Conservation (phyloP, 2,888 invertebrate species). For the Diadromus collaris region DNA sequence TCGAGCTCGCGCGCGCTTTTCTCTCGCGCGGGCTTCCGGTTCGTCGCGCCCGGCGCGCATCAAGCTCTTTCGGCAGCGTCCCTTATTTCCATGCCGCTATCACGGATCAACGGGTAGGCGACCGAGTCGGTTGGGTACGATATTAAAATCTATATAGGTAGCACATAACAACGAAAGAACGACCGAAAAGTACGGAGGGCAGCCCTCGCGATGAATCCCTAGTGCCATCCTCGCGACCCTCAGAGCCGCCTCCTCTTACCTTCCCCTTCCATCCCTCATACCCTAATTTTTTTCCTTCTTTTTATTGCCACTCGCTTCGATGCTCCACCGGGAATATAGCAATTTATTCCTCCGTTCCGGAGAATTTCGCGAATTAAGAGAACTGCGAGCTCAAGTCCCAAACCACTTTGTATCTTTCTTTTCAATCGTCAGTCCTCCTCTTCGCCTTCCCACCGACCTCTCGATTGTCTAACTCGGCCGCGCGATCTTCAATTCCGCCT, state of each 20-base stretch:
- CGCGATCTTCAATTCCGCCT: slow-evolving; percentile 26
- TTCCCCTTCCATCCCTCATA: slow-evolving; percentile 48
- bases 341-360: slow-evolving; percentile 36
- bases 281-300: slow-evolving; percentile 62
- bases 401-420: background rate
- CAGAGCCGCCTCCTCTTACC: slow-evolving; percentile 20
- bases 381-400: slow-evolving; percentile 9
- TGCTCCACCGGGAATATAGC: slow-evolving; percentile 47
- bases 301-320: slow-evolving; percentile 58
- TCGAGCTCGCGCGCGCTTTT: slow-evolving; percentile 16
- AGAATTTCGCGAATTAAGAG: slow-evolving; percentile 40
- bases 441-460: background rate
- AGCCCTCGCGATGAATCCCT: slow-evolving; percentile 18
- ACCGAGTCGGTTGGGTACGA: slow-evolving; percentile 64
- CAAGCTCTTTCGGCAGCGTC: slow-evolving; percentile 32
- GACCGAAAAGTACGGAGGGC: slow-evolving; percentile 37
- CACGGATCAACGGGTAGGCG: slow-evolving; percentile 67
- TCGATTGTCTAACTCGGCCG: background rate
- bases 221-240: background rate
- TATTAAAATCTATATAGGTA: slow-evolving; percentile 69
- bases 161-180: slow-evolving; percentile 59
- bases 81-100: slow-evolving; percentile 48
- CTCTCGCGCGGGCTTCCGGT: slow-evolving; percentile 22
- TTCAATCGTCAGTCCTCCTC: background rate
- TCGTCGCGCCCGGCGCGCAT: slow-evolving; percentile 38